phyloP scores from a whole-genome alignment of 2,113 vertebrate species.

The Rhinopithecus roxellana region DNA sequence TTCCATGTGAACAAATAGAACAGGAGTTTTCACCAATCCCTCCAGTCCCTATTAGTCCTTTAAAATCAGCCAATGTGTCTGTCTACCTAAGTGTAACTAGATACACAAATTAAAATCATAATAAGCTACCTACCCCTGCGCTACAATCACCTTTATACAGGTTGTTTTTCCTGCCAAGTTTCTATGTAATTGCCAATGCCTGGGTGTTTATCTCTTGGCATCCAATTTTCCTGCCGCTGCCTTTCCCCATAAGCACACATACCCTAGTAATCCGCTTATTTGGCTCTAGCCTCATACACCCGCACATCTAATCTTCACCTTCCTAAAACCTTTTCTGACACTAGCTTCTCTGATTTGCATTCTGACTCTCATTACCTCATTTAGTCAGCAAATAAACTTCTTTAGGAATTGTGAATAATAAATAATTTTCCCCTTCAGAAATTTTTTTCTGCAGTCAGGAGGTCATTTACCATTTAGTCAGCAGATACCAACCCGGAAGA shows the following conservation, averaged over 20 bases:
- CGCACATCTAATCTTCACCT: neutral
- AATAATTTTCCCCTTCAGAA: neutral
- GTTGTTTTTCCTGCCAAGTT: neutral
- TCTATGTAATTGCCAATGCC: neutral
- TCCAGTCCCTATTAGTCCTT: neutral
- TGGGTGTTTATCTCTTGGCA: neutral
- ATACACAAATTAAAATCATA: slow-evolving; percentile 3
- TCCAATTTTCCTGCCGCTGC: neutral
- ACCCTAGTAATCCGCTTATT: neutral
- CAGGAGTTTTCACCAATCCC: neutral
- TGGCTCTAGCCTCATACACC: neutral
- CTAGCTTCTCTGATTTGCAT: neutral
- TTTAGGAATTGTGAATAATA: neutral
- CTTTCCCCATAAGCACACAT: neutral
- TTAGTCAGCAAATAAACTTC: neutral
- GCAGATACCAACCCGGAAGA: neutral
- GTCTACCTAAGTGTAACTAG: neutral
- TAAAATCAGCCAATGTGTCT: neutral
- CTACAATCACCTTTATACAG: neutral
- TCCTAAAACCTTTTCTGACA: neutral
- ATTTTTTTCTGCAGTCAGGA: neutral
- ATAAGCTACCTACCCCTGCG: neutral
- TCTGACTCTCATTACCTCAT: neutral
- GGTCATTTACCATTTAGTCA: neutral
- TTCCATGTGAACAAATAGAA: neutral